A percentile compares a stretch with the other conserved stretches of the same genome.
phyloP scores from a whole-genome alignment of 2,113 vertebrate species.

The Cairina moschata region DNA sequence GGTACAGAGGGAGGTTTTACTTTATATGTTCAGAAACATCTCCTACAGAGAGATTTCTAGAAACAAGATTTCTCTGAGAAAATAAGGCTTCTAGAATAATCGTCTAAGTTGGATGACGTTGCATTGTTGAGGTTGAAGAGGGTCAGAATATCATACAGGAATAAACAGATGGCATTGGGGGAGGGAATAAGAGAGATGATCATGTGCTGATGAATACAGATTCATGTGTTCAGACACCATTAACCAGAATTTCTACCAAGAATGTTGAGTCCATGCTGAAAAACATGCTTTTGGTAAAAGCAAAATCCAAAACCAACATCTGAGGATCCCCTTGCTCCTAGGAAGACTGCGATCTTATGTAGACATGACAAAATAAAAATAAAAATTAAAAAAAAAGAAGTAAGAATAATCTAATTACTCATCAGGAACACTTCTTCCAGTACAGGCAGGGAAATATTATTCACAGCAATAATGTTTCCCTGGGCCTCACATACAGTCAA shows the following conservation, averaged over 20 bases:
- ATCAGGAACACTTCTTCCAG: background rate
- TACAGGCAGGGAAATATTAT: background rate
- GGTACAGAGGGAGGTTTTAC: background rate
- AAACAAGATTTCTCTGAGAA: background rate
- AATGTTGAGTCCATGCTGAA: background rate
- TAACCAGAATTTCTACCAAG: background rate
- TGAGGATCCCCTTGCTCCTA: background rate
- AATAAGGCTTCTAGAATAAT: background rate
- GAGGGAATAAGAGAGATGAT: background rate
- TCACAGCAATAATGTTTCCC: background rate
- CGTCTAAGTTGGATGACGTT: background rate
- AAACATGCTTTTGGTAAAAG: background rate
- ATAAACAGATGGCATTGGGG: background rate
- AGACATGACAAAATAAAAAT: background rate
- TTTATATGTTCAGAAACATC: background rate
- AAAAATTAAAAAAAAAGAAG: accelerated
- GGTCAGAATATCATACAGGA: background rate
- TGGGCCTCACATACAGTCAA: background rate
- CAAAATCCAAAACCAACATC: background rate
- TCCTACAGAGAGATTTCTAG: background rate
- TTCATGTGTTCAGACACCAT: background rate
- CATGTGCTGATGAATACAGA: background rate
- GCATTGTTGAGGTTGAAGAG: background rate
- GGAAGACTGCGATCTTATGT: background rate
- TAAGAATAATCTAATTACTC: background rate